These are phyloP conservation scores for Crypturellus undulatus DNA, from an alignment of 2,113 vertebrate species.

Conservation along the genomic window DNA sequence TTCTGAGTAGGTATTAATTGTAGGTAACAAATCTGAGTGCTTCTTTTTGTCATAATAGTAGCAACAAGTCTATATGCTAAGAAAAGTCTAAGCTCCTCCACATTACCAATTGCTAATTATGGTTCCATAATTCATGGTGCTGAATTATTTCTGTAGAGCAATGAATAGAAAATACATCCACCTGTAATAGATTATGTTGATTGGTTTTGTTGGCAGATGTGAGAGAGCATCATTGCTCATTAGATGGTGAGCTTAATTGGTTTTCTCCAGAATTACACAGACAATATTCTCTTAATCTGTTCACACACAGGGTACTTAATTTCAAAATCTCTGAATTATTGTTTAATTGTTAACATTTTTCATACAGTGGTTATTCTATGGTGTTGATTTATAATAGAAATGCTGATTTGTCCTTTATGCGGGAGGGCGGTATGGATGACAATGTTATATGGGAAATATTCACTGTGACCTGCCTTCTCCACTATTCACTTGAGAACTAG, in stretches of 20 bases:
- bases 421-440: not conserved
- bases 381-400: slow-evolving; percentile 36
- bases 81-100: not conserved
- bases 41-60: not conserved
- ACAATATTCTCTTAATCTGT: slow-evolving; percentile 67
- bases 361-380: slow-evolving; percentile 13
- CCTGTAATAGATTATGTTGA: slow-evolving; percentile 60
- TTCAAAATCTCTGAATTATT: slow-evolving; percentile 62
- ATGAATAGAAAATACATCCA: not conserved
- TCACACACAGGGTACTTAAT: slow-evolving; percentile 53
- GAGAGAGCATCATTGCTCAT: slow-evolving; percentile 50
- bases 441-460: not conserved
- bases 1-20: slow-evolving; percentile 30
- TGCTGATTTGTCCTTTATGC: not conserved
- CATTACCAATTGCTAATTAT: slow-evolving; percentile 11
- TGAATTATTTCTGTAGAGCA: slow-evolving; percentile 10
- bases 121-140: slow-evolving; percentile 34
- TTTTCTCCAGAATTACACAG: slow-evolving; percentile 64
- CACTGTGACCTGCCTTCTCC: not conserved
- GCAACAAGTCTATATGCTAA: not conserved
- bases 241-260: slow-evolving; percentile 61
- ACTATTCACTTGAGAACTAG: not conserved
- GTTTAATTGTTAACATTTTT: slow-evolving; percentile 63
- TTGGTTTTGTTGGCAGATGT: slow-evolving; percentile 61
- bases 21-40: not conserved